Evolutionary conservation across 2,113 vertebrate genomes (phyloP).

Genomic region (Bathybates hornii): DNA sequence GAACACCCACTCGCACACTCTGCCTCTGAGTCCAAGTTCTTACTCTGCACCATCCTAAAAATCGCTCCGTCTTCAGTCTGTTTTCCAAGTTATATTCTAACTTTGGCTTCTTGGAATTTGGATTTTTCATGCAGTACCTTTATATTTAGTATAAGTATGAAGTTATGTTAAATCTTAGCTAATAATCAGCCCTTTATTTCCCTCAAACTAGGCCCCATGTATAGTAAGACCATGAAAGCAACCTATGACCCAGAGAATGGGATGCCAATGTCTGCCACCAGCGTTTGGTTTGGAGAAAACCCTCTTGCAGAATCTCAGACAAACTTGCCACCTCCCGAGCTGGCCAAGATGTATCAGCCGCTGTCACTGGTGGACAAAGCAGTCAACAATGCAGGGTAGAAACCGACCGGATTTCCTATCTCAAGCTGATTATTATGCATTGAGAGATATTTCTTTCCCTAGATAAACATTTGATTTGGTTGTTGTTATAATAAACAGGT

Average conservation of each 20-base stretch:
- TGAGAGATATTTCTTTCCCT: not conserved
- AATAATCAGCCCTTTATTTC: not conserved
- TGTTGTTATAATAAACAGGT: constrained; percentile 68
- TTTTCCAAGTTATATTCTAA: not conserved
- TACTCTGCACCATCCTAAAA: not conserved
- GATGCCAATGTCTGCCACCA: constrained; percentile 80
- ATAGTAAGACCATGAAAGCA: constrained; percentile 92
- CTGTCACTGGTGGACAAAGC: constrained; percentile 88
- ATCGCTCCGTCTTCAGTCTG: not conserved
- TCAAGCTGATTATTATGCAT: not conserved
- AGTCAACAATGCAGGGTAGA: constrained; percentile 83
- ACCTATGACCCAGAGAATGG: constrained; percentile 86
- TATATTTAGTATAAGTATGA: not conserved
- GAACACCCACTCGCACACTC: not conserved
- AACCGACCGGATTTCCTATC: not conserved
- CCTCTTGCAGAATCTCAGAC: constrained; percentile 74
- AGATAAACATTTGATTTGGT: not conserved
- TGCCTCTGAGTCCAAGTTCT: not conserved
- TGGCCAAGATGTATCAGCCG: constrained; percentile 86
- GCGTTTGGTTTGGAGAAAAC: constrained; percentile 87
- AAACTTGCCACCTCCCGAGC: constrained; percentile 69
- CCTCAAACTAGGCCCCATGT: constrained; percentile 75
- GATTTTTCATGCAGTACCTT: not conserved
- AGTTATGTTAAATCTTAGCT: not conserved
- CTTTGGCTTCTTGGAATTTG: not conserved